phyloP scores from a whole-genome alignment of 2,113 vertebrate species.

The Pteropus alecto region DNA sequence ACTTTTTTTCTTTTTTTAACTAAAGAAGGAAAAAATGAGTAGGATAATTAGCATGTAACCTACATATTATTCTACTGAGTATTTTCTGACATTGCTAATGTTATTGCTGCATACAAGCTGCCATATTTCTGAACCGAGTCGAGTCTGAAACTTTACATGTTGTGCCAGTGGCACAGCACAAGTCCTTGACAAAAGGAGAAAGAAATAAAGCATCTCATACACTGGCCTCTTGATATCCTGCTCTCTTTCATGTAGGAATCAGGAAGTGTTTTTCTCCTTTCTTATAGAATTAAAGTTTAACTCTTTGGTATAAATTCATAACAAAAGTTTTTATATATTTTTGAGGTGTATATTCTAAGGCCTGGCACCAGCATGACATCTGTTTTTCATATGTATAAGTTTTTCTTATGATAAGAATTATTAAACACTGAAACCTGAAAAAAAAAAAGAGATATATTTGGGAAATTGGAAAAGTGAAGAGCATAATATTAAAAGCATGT shows the following conservation, averaged over 20 bases:
- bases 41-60: background rate
- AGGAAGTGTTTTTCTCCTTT: background rate
- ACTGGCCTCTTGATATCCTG: background rate
- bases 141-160: background rate
- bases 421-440: background rate
- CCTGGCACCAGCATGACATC: background rate
- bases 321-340: background rate
- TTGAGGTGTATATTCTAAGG: background rate
- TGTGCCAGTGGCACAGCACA: background rate
- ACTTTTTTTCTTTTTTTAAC: background rate
- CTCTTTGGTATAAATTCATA: background rate
- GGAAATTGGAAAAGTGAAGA: background rate
- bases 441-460: background rate
- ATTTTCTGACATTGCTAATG: background rate
- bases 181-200: background rate
- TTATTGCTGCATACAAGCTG: background rate
- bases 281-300: background rate
- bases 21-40: background rate
- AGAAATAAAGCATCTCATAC: background rate
- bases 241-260: background rate
- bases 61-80: background rate
- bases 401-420: background rate
- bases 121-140: background rate
- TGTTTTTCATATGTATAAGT: background rate
- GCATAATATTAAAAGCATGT: background rate